Evolutionary conservation across 1,140 invertebrate genomes (phyloP).

Genomic region (Drosophila asahinai): DNA sequence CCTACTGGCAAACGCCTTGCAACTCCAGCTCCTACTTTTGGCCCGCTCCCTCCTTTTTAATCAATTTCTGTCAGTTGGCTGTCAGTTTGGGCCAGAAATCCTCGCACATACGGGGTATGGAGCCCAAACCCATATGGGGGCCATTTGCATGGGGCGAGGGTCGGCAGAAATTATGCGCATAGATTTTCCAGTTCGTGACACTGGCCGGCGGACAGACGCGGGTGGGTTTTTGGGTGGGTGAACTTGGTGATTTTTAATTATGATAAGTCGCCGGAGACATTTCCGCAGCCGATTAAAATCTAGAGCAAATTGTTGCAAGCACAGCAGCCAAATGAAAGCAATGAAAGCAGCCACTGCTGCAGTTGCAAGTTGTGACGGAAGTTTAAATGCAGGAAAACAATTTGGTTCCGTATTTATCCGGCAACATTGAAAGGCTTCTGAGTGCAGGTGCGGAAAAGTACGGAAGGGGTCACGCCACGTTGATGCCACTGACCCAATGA

Average conservation of each 20-base stretch:
- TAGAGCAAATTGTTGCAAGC: conserved; percentile 71
- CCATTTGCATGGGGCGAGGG: conserved; percentile 17
- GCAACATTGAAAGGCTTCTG: conserved; percentile 47
- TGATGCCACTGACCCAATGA: conserved; percentile 80
- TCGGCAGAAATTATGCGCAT: conserved; percentile 49
- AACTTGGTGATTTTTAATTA: conserved; percentile 80
- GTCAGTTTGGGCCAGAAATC: conserved; percentile 65
- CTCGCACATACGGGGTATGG: conserved; percentile 12
- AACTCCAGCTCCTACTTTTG: conserved; percentile 22
- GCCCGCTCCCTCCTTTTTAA: conserved; percentile 57
- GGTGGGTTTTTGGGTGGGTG: conserved; percentile 46
- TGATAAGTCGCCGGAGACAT: conserved; percentile 68
- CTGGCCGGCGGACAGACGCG: conserved; percentile 40
- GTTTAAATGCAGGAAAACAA: conserved; percentile 37
- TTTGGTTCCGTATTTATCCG: conserved; percentile 72
- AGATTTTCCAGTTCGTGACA: conserved; percentile 52
- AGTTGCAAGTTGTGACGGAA: conserved; percentile 21
- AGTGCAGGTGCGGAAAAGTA: conserved; percentile 15
- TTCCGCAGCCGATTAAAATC: conserved; percentile 73
- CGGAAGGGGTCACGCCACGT: background rate
- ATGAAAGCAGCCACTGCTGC: conserved; percentile 10
- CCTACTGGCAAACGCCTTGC: conserved; percentile 60
- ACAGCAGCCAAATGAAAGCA: background rate
- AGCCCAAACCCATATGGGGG: conserved; percentile 10
- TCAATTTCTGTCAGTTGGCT: conserved; percentile 80